phyloP scores from a whole-genome alignment of 1,140 invertebrate genomes.

The Helicoverpa armigera region DNA sequence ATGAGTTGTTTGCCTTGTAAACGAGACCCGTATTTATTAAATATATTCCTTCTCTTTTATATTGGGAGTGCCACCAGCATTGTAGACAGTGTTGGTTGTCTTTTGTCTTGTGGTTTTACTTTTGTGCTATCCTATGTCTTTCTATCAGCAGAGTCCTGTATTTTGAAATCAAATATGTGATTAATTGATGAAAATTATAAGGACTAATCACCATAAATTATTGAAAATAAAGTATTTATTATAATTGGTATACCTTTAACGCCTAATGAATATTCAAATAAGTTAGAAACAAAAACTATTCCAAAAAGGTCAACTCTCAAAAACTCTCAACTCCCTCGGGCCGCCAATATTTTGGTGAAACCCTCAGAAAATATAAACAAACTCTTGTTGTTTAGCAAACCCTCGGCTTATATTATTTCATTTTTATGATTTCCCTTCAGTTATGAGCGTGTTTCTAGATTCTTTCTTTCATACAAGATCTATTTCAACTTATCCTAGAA shows the following conservation, averaged over 20 bases:
- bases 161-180: no score
- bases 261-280: background rate
- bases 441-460: slow-evolving; percentile 34
- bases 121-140: background rate
- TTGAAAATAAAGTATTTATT: no score
- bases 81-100: background rate
- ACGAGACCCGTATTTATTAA: slow-evolving; percentile 69
- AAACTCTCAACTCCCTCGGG: no score
- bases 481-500: slow-evolving; percentile 24
- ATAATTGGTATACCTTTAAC: no score
- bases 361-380: slow-evolving; percentile 1
- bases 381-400: background rate
- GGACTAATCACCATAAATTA: no score
- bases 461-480: slow-evolving; percentile 6
- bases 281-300: background rate
- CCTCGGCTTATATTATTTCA: slow-evolving; percentile 18
- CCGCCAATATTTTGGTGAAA: background rate
- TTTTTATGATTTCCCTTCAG: slow-evolving; percentile 30
- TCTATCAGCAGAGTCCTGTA: background rate
- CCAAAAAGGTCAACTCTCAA: no score
- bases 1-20: slow-evolving; percentile 73
- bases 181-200: no score
- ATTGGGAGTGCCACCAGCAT: slow-evolving; percentile 6
- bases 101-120: background rate
- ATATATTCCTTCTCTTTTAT: slow-evolving; percentile 52